Evolutionary conservation across 2,113 vertebrate species (phyloP), one percentile per base, ranked within the genome.

Genomic region (Heptranchias perlo): DNA sequence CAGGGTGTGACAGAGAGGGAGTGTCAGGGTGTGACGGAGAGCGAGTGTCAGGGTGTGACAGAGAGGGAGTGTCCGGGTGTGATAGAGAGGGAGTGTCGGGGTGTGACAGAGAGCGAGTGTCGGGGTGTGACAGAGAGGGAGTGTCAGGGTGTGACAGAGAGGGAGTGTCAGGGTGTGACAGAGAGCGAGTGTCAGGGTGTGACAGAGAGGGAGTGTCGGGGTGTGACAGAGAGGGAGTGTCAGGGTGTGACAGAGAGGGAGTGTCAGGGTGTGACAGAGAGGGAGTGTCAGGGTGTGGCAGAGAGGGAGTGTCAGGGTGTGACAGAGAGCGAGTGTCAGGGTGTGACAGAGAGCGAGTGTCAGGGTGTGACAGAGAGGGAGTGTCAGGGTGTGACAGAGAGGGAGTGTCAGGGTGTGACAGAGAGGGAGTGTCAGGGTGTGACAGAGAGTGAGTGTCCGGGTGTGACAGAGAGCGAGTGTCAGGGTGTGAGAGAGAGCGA

Each of bases 81-180:
- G 31, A 49, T n/a, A n/a, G n/a, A n/a, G n/a, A n/a, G 35, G 65
- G 21, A 65, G 18, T 21, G 96, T 98, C 65, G 97, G 97, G 98
- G 98, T 98, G 94, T 96, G 3, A 52, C 14, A 31, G 44, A 35
- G 49, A 69, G 31, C n/a, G 4, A 28, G 10, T n/a, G n/a, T n/a
- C n/a, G 23, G 13, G 4, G 14, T 7, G 21, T 95, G 25, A 18
- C 0, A 31, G 25, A 49, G 52, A 78, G 25, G 4, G 10, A 52
- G 23, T 31, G 44, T 69, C 3, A 44, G 65, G 61, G 8, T 13
- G 93, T 49, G 25, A 95, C 31, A 69, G 10, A 49, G n/a, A n/a
- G n/a, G 2, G n/a, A 47, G n/a, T 95, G 5, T 35, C 23, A 18
- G 52, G 25, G 91, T 7, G 93, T 49, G 25, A 95, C 31, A 69